Base-by-base conservation (phyloP, 2,113 vertebrate genomes). In the Silurus glanis region DNA sequence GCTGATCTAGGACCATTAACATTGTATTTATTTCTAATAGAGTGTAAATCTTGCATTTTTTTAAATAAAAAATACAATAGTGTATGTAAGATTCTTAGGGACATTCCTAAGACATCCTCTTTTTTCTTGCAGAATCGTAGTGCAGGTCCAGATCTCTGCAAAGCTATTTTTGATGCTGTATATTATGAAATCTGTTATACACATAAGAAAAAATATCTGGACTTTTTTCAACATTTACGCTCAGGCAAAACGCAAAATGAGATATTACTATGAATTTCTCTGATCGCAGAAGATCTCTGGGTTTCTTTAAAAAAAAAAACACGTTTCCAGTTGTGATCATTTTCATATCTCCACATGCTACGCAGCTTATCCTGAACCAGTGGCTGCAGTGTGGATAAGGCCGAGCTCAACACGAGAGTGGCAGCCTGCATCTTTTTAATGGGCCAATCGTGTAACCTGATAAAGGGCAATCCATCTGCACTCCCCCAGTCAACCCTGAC, bases 401-500 rank as follows among this genome's bases (percentile, higher is more conserved):
- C 45, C 80, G 88, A 85, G 80, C 83, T 91, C 91, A 66, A 78
- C 85, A 87, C 76, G 71, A 91, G 83, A 88, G 81, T 49, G 55
- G 90, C 91, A 89, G 89, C 84, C 85, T 90, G 89, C 85, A 87
- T 90, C 86, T 86, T 83, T 92, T 92, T 92, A 93, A 93, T 92
- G 92, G 92, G 88, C 91, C 90, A 91, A 91, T 95, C 93, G 91
- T 94, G 93, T 92, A 92, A 94, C 93, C 94, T 89, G 92, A 94
- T 95, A 95, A 95, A 95, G 94, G 94, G 93, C 91, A 91, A 95
- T 95, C 94, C 93, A 95, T 96, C 94, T 94, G 94, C 93, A 92
- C 90, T 91, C 90, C 90, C 94, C 91, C 91, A 93, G 94, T 96
- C 95, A 95, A 95, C 94, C 94, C 94, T 95, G 94, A 95, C 94